A percentile compares a stretch with the other conserved stretches of the same genome.
These are phyloP conservation scores for Sorex maritimensis DNA, from an alignment of 2,797 vertebrate species.

Conservation along the genomic window DNA sequence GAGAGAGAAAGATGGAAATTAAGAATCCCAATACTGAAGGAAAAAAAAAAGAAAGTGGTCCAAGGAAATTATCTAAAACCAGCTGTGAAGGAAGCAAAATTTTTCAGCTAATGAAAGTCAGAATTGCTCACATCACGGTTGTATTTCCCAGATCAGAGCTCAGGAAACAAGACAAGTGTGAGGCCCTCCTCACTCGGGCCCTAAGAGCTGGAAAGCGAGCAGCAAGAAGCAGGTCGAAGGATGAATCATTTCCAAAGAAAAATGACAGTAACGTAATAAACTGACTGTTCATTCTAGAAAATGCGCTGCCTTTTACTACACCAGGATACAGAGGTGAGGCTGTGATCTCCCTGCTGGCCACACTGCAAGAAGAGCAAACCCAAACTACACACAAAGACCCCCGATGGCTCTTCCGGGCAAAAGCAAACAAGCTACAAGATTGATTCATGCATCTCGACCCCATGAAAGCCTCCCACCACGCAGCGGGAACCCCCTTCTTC, in stretches of 20 bases:
- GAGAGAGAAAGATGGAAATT: background rate
- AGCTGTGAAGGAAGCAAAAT: background rate
- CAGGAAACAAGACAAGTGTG: background rate
- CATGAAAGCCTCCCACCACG: background rate
- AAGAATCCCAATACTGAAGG: constrained; percentile 31
- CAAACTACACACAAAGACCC: constrained; percentile 9
- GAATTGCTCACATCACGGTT: background rate
- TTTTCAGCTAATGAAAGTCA: background rate
- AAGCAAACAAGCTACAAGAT: background rate
- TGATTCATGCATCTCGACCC: background rate
- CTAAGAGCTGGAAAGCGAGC: background rate
- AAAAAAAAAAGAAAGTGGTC: background rate
- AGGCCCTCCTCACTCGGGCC: background rate
- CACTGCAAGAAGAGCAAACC: constrained; percentile 40
- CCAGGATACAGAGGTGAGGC: background rate
- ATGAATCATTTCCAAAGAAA: background rate
- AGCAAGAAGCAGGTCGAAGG: background rate
- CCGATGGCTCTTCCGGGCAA: background rate
- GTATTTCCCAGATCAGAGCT: constrained; percentile 16
- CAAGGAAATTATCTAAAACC: background rate
- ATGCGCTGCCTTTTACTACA: background rate
- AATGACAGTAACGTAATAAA: background rate
- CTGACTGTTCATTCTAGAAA: background rate
- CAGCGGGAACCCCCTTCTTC: constrained; percentile 51
- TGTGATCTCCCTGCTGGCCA: constrained; percentile 15